These are phyloP conservation scores for Oligia latruncula DNA, from an alignment of 2,888 invertebrate species.

Conservation along the genomic window DNA sequence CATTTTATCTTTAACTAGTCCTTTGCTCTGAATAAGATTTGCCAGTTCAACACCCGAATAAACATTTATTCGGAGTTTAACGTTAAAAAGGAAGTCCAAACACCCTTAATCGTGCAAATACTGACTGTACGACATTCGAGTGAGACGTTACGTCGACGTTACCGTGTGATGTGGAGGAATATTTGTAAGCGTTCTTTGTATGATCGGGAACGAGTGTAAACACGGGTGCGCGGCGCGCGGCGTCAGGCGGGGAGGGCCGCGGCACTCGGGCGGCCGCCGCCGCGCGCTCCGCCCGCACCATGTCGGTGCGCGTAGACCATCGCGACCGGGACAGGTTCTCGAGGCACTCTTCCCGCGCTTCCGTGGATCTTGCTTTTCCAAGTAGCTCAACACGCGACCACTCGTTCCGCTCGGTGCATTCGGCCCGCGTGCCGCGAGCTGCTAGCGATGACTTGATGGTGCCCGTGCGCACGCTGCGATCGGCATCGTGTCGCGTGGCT, in stretches of 20 bases:
- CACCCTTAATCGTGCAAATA: slow-evolving; percentile 82
- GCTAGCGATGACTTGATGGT: slow-evolving; percentile 88
- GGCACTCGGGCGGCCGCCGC: slow-evolving; percentile 88
- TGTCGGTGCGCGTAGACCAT: slow-evolving; percentile 88
- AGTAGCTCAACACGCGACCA: slow-evolving; percentile 85
- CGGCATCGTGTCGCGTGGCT: slow-evolving; percentile 86
- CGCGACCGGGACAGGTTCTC: slow-evolving; percentile 88
- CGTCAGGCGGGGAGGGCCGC: slow-evolving; percentile 75
- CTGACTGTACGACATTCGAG: slow-evolving; percentile 76
- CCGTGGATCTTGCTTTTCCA: slow-evolving; percentile 86
- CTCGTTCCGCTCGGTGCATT: slow-evolving; percentile 87
- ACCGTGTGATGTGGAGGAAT: slow-evolving; percentile 81
- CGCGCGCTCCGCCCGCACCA: slow-evolving; percentile 88
- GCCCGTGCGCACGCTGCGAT: slow-evolving; percentile 87
- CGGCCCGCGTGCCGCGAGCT: slow-evolving; percentile 85
- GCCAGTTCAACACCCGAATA: slow-evolving; percentile 71
- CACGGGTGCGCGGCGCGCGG: slow-evolving; percentile 80
- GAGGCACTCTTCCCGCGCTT: slow-evolving; percentile 88
- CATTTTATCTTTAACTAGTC: slow-evolving; percentile 32
- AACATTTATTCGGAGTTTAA: slow-evolving; percentile 76
- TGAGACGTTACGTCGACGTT: slow-evolving; percentile 77
- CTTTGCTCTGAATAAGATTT: slow-evolving; percentile 53
- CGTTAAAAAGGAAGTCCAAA: slow-evolving; percentile 79
- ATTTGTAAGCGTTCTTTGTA: slow-evolving; percentile 85
- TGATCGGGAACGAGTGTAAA: slow-evolving; percentile 86